These are phyloP conservation scores for Agrochola circellaris DNA, from an alignment of 2,888 invertebrate species.

Conservation along the genomic window DNA sequence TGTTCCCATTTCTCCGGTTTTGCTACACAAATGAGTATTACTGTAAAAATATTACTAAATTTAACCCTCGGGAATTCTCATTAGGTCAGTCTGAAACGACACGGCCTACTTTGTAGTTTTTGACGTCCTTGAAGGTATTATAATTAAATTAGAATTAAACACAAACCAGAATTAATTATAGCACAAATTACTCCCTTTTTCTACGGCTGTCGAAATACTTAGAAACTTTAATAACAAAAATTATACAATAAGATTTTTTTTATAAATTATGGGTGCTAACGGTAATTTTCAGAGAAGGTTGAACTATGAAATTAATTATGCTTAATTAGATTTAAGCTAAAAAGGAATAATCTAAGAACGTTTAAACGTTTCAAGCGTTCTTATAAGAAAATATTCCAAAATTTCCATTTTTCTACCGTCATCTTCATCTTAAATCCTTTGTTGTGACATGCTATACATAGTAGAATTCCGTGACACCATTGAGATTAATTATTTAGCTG, in stretches of 20 bases:
- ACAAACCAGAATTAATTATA: slow-evolving; percentile 6
- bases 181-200: slow-evolving; percentile 4
- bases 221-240: slow-evolving; percentile 33
- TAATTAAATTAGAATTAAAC: slow-evolving; percentile 11
- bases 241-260: background rate
- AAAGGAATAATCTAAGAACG: slow-evolving; percentile 6
- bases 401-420: background rate
- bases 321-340: slow-evolving; percentile 7
- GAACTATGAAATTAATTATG: slow-evolving; percentile 16
- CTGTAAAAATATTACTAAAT: background rate
- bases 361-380: background rate
- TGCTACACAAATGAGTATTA: background rate
- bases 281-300: slow-evolving; percentile 22
- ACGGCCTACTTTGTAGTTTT: slow-evolving; percentile 14
- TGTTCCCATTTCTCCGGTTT: background rate
- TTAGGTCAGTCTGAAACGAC: background rate
- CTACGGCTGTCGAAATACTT: slow-evolving; percentile 15
- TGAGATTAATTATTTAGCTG: slow-evolving; percentile 5
- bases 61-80: background rate
- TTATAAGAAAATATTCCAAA: background rate
- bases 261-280: background rate
- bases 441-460: slow-evolving; percentile 21
- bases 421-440: slow-evolving; percentile 26
- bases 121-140: background rate
- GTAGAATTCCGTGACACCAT: slow-evolving; percentile 12